Percentiles rank a stretch among this genome's conserved stretches.
phyloP scores from a whole-genome alignment of 2,113 vertebrate genomes.

The Ctenomys sociabilis region DNA sequence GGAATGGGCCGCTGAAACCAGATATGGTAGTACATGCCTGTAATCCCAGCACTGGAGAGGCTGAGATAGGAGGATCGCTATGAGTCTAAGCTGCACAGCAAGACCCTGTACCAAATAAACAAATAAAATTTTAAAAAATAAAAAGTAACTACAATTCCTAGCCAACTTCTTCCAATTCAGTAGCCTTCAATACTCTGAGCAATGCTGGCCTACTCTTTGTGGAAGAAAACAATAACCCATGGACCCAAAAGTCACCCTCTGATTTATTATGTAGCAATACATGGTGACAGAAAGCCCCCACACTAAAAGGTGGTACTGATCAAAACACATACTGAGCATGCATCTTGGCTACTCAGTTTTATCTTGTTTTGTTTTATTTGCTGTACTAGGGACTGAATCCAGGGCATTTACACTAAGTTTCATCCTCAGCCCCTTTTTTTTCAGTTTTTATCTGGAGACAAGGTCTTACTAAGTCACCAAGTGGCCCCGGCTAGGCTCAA shows the following conservation, averaged over 20 bases:
- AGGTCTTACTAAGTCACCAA: background rate
- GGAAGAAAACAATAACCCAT: background rate
- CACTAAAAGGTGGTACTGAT: background rate
- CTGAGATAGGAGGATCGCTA: too few relatives aligned
- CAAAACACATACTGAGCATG: background rate
- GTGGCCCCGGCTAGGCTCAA: background rate
- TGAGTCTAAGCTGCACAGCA: too few relatives aligned
- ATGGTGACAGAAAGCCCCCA: background rate
- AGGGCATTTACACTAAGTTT: background rate
- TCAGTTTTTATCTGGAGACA: too few relatives aligned
- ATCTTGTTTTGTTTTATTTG: background rate
- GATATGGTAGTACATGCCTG: too few relatives aligned
- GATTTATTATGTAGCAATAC: background rate
- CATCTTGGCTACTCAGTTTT: background rate
- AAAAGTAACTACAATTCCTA: background rate
- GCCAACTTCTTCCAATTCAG: conserved; percentile 17
- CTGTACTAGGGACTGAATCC: background rate
- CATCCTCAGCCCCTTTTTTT: background rate
- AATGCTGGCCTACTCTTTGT: conserved; percentile 18
- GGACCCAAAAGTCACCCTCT: background rate
- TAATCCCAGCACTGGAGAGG: too few relatives aligned
- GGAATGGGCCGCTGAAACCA: too few relatives aligned
- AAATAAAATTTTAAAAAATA: too few relatives aligned
- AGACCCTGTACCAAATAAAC: too few relatives aligned
- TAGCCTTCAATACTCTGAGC: background rate